Evolutionary conservation across 92 coral and sea anemone species (phyloP).

Genomic region (Isaurus tuberculatus): DNA sequence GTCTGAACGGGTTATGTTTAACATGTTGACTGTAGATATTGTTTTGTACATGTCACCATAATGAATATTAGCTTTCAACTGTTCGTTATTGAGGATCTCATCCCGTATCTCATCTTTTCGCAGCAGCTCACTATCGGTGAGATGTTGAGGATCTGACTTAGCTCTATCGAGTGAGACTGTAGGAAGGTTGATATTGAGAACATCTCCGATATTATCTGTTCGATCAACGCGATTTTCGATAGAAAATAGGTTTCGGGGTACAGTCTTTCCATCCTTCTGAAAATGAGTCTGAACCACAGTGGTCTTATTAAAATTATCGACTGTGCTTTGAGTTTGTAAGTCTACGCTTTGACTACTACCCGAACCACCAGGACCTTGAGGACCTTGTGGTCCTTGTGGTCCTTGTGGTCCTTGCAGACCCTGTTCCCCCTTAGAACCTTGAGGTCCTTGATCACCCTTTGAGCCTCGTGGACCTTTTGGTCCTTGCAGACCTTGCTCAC

Average conservation of each 20-base stretch:
- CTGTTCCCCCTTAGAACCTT: too few species aligned
- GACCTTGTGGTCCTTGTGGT: background rate
- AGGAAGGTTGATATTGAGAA: background rate
- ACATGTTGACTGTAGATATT: background rate
- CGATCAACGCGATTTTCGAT: slow-evolving; percentile 3
- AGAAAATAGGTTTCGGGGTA: background rate
- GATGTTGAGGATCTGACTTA: background rate
- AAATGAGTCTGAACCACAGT: background rate
- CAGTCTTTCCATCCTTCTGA: background rate
- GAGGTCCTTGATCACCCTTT: too few species aligned
- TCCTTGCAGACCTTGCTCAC: too few species aligned
- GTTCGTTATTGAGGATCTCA: slow-evolving; percentile 1
- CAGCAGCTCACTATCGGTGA: background rate
- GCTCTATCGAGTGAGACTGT: background rate
- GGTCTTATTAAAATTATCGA: background rate
- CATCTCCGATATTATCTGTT: background rate
- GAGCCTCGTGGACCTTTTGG: too few species aligned
- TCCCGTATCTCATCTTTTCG: slow-evolving; percentile 8
- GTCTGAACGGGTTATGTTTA: background rate
- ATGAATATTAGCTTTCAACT: background rate
- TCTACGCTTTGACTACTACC: background rate
- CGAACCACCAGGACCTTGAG: background rate
- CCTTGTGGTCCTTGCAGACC: background rate
- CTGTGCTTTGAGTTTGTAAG: background rate
- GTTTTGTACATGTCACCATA: slow-evolving; percentile 11